phyloP scores from a whole-genome alignment of 2,113 vertebrate genomes.

The Eonycteris spelaea region DNA sequence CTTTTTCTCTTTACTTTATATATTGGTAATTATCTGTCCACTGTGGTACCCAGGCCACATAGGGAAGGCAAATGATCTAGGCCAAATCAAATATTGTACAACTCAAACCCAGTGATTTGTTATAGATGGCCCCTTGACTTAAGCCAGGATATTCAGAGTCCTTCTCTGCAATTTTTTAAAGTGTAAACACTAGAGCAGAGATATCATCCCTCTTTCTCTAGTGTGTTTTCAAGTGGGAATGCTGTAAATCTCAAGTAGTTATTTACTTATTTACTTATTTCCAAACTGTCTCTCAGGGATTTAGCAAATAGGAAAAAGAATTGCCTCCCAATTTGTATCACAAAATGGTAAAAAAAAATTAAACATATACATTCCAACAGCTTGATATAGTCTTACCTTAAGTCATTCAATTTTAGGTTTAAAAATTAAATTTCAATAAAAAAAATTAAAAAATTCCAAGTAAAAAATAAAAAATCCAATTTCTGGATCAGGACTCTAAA shows the following conservation, averaged over 20 bases:
- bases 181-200: background rate
- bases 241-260: background rate
- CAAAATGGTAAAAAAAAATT: background rate
- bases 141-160: background rate
- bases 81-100: background rate
- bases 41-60: background rate
- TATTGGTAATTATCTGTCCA: background rate
- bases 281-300: background rate
- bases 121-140: background rate
- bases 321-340: background rate
- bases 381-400: background rate
- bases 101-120: background rate
- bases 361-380: background rate
- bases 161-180: background rate
- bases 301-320: conserved; percentile 1
- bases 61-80: background rate
- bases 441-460: no score
- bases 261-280: background rate
- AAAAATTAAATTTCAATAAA: background rate
- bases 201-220: background rate
- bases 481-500: background rate
- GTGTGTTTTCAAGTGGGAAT: background rate
- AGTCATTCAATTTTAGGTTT: background rate
- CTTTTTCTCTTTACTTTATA: background rate
- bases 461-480: no score